Percentiles rank a stretch among this genome's conserved stretches.
phyloP scores from a whole-genome alignment of 2,113 vertebrate genomes.

The Phodopus roborovskii region DNA sequence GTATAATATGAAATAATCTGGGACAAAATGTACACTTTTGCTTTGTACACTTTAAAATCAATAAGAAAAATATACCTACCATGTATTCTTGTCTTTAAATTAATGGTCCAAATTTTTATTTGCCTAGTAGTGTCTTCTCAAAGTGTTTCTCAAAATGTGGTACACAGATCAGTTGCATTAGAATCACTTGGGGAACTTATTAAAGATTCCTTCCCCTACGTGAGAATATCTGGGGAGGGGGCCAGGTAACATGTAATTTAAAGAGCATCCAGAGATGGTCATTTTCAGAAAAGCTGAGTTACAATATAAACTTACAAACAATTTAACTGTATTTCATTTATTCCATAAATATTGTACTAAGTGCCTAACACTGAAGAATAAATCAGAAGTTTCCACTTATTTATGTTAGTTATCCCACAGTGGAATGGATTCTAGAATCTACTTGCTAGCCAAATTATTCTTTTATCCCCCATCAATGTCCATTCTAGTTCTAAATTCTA shows the following conservation, averaged over 20 bases:
- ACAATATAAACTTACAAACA: slow-evolving; percentile 54
- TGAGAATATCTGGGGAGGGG: slow-evolving; percentile 26
- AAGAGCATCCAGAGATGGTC: slow-evolving; percentile 38
- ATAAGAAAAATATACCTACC: slow-evolving; percentile 58
- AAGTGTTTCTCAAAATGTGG: slow-evolving; percentile 63
- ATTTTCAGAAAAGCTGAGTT: slow-evolving; percentile 58
- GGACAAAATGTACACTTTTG: slow-evolving; percentile 44
- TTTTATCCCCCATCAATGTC: background rate
- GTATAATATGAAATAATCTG: slow-evolving; percentile 47
- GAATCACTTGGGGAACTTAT: slow-evolving; percentile 49
- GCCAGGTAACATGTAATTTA: slow-evolving; percentile 57
- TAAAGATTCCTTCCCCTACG: slow-evolving; percentile 46
- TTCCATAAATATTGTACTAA: slow-evolving; percentile 17
- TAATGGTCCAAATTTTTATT: slow-evolving; percentile 63
- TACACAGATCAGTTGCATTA: slow-evolving; percentile 58
- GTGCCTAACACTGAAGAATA: background rate
- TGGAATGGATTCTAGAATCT: background rate
- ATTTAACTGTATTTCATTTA: slow-evolving; percentile 18
- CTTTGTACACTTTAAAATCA: slow-evolving; percentile 59
- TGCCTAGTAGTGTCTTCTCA: slow-evolving; percentile 58
- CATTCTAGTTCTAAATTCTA: slow-evolving; percentile 1
- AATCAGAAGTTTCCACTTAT: slow-evolving; percentile 50
- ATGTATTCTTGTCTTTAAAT: slow-evolving; percentile 61
- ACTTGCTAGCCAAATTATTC: background rate
- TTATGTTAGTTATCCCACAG: background rate